phyloP scores from a whole-genome alignment of 2,888 invertebrate species.

The Bellardia pandia region DNA sequence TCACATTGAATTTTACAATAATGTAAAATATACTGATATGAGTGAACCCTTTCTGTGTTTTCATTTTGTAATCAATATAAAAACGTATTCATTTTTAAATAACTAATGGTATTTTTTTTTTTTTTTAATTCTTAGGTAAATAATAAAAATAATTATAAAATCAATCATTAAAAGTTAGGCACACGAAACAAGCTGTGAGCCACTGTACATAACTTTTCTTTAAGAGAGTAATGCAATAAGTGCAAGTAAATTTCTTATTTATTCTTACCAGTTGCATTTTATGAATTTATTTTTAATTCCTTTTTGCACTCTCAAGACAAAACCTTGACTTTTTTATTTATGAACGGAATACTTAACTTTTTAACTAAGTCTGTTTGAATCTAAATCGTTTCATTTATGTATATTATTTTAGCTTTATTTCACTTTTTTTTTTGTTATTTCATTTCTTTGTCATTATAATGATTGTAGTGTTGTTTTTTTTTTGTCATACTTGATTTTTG shows the following conservation, averaged over 20 bases:
- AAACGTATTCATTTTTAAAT: too few relatives aligned
- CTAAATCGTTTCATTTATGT: conserved; percentile 22
- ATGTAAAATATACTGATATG: too few relatives aligned
- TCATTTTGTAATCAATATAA: too few relatives aligned
- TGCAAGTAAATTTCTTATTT: neutral
- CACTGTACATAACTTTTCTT: too few relatives aligned
- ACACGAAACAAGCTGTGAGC: too few relatives aligned
- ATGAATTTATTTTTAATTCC: neutral
- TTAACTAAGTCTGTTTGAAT: conserved; percentile 28
- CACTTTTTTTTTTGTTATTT: neutral
- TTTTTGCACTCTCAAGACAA: neutral
- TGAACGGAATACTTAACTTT: conserved; percentile 48
- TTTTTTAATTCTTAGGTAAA: too few relatives aligned
- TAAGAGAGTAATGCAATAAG: too few relatives aligned
- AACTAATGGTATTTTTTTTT: too few relatives aligned
- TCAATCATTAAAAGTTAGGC: too few relatives aligned
- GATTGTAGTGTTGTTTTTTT: conserved; percentile 7
- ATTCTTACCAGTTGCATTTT: neutral
- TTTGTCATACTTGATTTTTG: neutral
- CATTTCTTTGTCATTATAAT: conserved; percentile 34
- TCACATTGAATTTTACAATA: too few relatives aligned
- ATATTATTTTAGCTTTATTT: conserved; percentile 19
- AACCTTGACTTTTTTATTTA: conserved; percentile 39
- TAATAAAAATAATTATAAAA: too few relatives aligned
- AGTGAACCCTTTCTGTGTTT: too few relatives aligned